Base-by-base conservation (phyloP, 2,888 invertebrate genomes). In the Diarsia rubi region DNA sequence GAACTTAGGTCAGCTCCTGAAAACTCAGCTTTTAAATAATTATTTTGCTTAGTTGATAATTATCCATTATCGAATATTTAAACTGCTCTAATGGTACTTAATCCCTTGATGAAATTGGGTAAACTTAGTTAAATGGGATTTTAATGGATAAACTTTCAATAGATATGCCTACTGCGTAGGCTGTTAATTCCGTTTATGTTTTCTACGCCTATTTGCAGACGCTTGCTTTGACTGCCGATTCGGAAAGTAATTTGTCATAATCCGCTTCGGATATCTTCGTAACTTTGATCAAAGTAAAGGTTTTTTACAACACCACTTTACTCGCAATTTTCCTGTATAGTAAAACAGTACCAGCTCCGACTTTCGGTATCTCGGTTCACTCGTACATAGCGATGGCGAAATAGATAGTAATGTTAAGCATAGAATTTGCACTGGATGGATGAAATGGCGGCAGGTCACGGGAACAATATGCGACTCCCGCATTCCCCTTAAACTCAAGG, bases 91-190 rank as follows among this genome's bases (percentile, higher is more conserved):
- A 85, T 82, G 83, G 87, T 84, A 84, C 84, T 88, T 86, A 82
- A 81, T 65, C 83, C 86, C 82, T 86, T 88, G 70, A 88, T 88
- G 86, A 84, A 88, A 88, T 88, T 88, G 86, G 80, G 62, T 79
- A 82, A 90, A 89, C 84, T 91, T 89, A 71, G 85, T 84, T 84
- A 83, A 91, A 90, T 89, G 88, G 84, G 83, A 75, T 88, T 89
- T 88, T 88, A 90, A 90, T 91, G 87, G 83, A 85, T 73, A 86
- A 90, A 91, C 88, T 90, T 91, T 88, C 75, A 80, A 84, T 82
- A 84, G 80, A 82, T 86, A 83, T 83, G 82, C 85, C 79, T 85
- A 82, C 74, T 71, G 80, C 74, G 72, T 69, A 64, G 69, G 54
- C 69, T 73, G 71, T 78, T 85, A 68, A 78, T 76, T 83, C 71